A percentile compares a stretch with the other conserved stretches of the same genome.
phyloP scores from a whole-genome alignment of 2,797 vertebrate genomes.

The Ceyx erithaca region DNA sequence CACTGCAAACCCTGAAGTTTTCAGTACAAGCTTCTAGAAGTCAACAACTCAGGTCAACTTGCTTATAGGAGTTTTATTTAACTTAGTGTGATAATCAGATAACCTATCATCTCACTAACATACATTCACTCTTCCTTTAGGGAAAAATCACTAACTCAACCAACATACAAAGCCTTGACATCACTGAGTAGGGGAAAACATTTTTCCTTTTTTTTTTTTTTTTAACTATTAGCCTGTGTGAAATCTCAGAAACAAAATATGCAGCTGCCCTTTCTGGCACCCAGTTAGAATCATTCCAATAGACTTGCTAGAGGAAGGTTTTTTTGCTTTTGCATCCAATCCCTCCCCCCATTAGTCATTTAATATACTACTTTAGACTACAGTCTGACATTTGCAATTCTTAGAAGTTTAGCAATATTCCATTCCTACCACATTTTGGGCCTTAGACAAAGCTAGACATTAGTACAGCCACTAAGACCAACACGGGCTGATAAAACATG shows the following conservation, averaged over 20 bases:
- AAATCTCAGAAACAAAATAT: background rate
- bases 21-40: background rate
- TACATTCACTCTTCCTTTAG: background rate
- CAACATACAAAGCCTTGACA: background rate
- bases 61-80: background rate
- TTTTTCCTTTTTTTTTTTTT: background rate
- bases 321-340: background rate
- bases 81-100: background rate
- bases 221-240: background rate
- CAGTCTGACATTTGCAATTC: background rate
- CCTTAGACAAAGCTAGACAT: background rate
- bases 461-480: background rate
- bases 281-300: background rate
- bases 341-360: background rate
- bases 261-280: background rate
- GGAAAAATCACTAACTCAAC: background rate
- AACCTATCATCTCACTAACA: background rate
- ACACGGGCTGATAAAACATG: background rate
- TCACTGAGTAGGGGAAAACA: background rate
- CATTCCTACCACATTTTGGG: background rate
- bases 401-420: background rate
- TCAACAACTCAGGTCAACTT: background rate
- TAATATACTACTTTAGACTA: background rate
- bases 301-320: fast-evolving
- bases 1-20: background rate